Conservation (phyloP, 1,140 invertebrate genomes). For the Helicorthomorpha holstii region DNA sequence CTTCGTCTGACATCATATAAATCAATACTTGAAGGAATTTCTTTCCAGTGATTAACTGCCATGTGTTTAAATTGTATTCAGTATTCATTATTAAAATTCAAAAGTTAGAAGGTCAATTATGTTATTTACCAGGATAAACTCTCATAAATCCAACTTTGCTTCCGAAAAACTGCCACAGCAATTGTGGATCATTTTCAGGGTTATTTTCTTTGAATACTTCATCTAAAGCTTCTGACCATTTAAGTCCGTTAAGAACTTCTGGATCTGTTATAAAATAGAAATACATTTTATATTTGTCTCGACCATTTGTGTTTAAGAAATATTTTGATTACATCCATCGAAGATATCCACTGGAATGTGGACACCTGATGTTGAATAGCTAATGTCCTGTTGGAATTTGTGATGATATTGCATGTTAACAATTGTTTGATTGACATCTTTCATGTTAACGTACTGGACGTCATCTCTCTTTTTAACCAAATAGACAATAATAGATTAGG, state of each 20-base stretch:
- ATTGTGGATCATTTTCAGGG: constrained; percentile 20
- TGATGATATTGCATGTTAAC: no score
- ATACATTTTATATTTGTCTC: not conserved
- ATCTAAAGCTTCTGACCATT: constrained; percentile 30
- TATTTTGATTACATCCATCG: constrained; percentile 11
- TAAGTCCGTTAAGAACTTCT: constrained; percentile 27
- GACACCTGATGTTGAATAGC: constrained; percentile 12
- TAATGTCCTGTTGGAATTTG: no score
- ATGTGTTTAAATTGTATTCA: constrained; percentile 1
- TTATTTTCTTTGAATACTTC: constrained; percentile 27
- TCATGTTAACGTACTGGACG: no score
- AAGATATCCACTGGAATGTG: constrained; percentile 15
- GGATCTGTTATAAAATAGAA: constrained; percentile 14
- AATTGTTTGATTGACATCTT: no score
- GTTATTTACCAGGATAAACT: constrained; percentile 23
- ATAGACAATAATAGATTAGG: no score
- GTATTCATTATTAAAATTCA: no score
- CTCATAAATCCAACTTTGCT: constrained; percentile 32
- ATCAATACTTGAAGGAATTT: constrained; percentile 15
- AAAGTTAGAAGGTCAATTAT: not conserved
- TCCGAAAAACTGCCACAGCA: constrained; percentile 36
- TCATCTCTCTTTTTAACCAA: no score
- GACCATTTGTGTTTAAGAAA: not conserved
- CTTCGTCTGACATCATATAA: constrained; percentile 33
- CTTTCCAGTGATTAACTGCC: constrained; percentile 12